Percentiles rank a stretch among this genome's conserved stretches.
These are phyloP conservation scores for Salvator merianae DNA, from an alignment of 2,113 vertebrate genomes.

Conservation along the genomic window DNA sequence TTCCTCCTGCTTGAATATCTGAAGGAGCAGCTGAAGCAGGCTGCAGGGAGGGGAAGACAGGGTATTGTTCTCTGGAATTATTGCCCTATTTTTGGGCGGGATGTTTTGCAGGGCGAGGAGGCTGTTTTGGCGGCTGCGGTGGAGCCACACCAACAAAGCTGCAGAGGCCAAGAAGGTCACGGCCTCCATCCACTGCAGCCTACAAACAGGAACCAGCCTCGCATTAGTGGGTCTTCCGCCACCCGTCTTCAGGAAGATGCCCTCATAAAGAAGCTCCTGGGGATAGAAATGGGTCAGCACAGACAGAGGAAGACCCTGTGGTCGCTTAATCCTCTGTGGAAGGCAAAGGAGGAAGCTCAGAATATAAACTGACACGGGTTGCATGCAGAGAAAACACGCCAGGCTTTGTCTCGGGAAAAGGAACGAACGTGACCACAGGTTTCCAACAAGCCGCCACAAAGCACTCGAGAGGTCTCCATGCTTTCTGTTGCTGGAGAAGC, in stretches of 20 bases:
- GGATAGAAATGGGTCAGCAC: neutral
- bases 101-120: slow-evolving; percentile 4
- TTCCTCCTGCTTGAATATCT: no score
- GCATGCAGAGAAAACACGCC: neutral
- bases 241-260: neutral
- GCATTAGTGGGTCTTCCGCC: neutral
- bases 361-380: neutral
- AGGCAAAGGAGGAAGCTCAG: neutral
- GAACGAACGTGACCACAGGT: neutral
- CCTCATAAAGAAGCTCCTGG: neutral
- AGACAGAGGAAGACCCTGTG: neutral
- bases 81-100: neutral
- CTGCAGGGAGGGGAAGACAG: neutral
- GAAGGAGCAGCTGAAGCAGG: neutral
- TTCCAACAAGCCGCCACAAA: no score
- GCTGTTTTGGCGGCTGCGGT: neutral
- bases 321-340: slow-evolving; percentile 11
- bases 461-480: no score
- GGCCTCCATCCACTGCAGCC: neutral
- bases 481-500: no score
- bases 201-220: slow-evolving; percentile 20
- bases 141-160: neutral
- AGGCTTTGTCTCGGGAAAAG: neutral
- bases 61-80: neutral
- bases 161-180: neutral